Evolutionary conservation across 2,113 vertebrate genomes (phyloP).

Genomic region (Ceyx margarethae): DNA sequence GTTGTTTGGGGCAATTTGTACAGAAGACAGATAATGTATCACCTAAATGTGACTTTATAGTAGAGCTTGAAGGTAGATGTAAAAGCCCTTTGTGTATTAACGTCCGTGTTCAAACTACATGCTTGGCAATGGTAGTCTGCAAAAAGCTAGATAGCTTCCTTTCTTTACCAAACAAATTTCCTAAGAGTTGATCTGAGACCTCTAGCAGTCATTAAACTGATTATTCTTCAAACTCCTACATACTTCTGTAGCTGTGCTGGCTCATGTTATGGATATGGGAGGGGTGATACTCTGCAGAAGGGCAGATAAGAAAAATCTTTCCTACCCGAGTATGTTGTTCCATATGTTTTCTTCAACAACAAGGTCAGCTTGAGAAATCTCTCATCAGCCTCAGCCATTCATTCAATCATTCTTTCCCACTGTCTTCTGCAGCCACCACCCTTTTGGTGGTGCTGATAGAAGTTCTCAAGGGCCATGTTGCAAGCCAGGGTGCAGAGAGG

Average conservation of each 20-base stretch:
- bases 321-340: background rate
- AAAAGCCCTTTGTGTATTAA: background rate
- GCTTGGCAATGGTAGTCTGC: background rate
- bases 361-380: background rate
- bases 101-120: background rate
- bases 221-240: background rate
- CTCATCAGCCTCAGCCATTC: background rate
- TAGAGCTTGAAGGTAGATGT: background rate
- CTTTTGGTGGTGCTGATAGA: background rate
- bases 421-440: background rate
- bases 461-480: background rate
- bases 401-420: background rate
- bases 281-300: background rate
- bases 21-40: background rate
- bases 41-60: background rate
- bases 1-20: background rate
- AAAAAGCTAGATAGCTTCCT: background rate
- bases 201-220: background rate
- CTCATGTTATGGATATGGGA: background rate
- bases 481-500: background rate
- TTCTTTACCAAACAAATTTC: background rate
- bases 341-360: background rate
- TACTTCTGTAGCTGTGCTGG: constrained; percentile 22
- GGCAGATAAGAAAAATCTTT: constrained; percentile 16
- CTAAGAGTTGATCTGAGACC: background rate